Conservation (phyloP, 2,888 invertebrate species). For the Zeuzera pyrina region DNA sequence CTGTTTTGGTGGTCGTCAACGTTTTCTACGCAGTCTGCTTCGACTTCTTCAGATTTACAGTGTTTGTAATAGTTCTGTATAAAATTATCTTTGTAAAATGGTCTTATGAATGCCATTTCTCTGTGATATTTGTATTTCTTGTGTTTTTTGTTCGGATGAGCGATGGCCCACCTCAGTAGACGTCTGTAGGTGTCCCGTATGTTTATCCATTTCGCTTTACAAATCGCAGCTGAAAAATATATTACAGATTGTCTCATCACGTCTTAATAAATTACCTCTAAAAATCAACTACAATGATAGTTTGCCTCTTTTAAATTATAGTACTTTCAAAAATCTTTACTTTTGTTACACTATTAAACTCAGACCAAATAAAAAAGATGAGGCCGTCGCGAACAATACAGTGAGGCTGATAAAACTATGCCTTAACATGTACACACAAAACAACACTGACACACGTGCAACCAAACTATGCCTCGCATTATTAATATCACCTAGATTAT, state of each 20-base stretch:
- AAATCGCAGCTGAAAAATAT: conserved; percentile 49
- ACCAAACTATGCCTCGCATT: too few species aligned
- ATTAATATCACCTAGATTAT: too few species aligned
- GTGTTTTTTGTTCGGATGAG: conserved; percentile 15
- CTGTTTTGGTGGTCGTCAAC: conserved; percentile 11
- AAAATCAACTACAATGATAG: not conserved
- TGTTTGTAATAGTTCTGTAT: too few species aligned
- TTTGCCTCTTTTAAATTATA: too few species aligned
- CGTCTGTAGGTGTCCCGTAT: conserved; percentile 59
- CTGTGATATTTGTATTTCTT: conserved; percentile 52
- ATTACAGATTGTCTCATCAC: too few species aligned
- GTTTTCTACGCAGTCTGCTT: conserved; percentile 8
- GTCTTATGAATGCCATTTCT: conserved; percentile 45
- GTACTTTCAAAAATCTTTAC: too few species aligned
- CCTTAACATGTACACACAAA: too few species aligned
- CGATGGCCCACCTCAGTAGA: conserved; percentile 28
- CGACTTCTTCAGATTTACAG: too few species aligned
- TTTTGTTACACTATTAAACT: too few species aligned
- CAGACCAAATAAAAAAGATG: not conserved
- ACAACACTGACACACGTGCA: too few species aligned
- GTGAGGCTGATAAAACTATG: too few species aligned
- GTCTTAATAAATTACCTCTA: not conserved
- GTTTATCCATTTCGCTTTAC: conserved; percentile 61
- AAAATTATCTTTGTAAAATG: conserved; percentile 41
- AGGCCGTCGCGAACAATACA: too few species aligned